phyloP scores from a whole-genome alignment of 2,797 vertebrate species.

The Amblyraja radiata region DNA sequence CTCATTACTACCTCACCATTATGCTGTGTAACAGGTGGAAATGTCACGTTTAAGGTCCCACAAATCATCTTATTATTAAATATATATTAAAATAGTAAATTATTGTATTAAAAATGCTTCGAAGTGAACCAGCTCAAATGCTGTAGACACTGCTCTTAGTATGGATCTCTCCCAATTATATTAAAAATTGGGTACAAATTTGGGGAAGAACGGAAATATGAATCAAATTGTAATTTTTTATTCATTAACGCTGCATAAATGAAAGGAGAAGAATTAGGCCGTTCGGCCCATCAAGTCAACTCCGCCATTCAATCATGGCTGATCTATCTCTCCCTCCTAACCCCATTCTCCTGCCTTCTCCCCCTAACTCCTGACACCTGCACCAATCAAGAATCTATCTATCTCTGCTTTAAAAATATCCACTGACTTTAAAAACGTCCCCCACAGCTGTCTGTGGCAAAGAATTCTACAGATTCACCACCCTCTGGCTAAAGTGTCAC shows the following conservation, averaged over 20 bases:
- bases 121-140: background rate
- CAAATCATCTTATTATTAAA: conserved; percentile 20
- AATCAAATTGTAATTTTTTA: background rate
- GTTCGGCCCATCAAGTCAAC: no score
- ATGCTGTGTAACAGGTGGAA: conserved; percentile 25
- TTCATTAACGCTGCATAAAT: background rate
- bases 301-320: no score
- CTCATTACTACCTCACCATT: conserved; percentile 32
- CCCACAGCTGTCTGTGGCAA: no score
- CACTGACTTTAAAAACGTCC: no score
- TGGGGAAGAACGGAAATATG: background rate
- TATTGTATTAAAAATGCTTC: conserved; percentile 30
- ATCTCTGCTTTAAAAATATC: no score
- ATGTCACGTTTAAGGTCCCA: conserved; percentile 25
- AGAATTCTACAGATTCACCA: no score
- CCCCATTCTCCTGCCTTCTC: no score
- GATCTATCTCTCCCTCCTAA: no score
- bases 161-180: background rate
- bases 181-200: background rate
- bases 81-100: conserved; percentile 24
- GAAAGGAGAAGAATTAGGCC: no score
- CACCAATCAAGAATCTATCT: no score
- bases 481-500: no score
- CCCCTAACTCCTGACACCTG: no score
- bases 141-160: background rate